Evolutionary conservation across 1,140 invertebrate genomes (phyloP), one percentile per base, ranked within the genome.

Genomic region (Himalopsyche phryganea): DNA sequence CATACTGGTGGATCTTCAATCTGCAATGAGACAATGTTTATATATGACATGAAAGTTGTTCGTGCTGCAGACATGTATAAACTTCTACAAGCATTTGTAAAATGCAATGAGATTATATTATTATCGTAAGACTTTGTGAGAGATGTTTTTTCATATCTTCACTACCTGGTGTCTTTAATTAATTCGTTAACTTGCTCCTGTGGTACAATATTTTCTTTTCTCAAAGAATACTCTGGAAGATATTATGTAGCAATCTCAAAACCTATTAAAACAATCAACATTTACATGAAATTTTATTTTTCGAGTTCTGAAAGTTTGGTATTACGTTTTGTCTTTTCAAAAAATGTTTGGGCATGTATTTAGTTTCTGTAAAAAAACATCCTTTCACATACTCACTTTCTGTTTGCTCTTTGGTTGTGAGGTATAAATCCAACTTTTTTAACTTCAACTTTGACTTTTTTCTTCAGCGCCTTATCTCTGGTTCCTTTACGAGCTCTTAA

Each of bases 401-500:
- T 53, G 33, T 45, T 6, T 2, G 18, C 7, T 47, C 52, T 46
- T 46, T 40, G 42, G 28, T 81, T 80, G 56, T 81, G 76, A 1
- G 81, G 77, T 18, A 81, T 78, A 35, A 55, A 63, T 7, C 23
- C 77, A 35, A 80, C 69, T 75, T 87, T 85, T 71, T 83, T 70
- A 10, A 83, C 71, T 65, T 81, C 81, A 20, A 77, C 75, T 67
- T 86, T 85, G 46, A 83, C 78, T 71, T 85, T 87, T 32, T 82
- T 81, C 66, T 85, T 83, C 13, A 73, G 72, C 13, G 75, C 77
- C 64, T 79, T 83, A 66, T 85, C 85, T 62, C 87, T 75, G 5
- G 85, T 87, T 50, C 86, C 84, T 73, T 84, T 88, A 42, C 87
- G 76, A 4, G 86, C 86, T 17, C 85, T 85, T 41, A 70, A 69